Base-by-base conservation (phyloP, 35 echinoderm and acorn worm species). In the Heliocidaris tuberculata region DNA sequence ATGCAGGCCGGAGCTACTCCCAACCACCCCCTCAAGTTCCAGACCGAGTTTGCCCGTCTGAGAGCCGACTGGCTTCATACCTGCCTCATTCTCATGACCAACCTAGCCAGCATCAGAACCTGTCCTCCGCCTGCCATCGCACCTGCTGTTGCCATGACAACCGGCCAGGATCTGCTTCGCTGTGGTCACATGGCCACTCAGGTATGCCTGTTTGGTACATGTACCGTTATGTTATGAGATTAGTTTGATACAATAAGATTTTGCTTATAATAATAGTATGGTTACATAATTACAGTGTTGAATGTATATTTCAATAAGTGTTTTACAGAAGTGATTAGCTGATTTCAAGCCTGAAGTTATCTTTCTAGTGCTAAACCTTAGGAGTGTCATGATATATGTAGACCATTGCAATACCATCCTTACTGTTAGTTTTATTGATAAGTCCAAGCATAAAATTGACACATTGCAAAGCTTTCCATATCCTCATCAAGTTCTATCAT, bases 111-210 rank as follows among this genome's bases (percentile, higher is more conserved):
- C 48, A 97, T 97, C 54, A 94, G 96, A 31, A 97, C 97, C n/a
- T 97, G 97, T 48, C 98, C 98, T 50, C 98, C 98, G 15, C 98
- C 98, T 16, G 98, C 98, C 86, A 99, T 99, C 86, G 98, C 97
- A 12, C 98, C 98, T 9, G 98, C 98, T 42, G 95, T 99, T 94
- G 97, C 98, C 93, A 95, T 95, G 96, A 95, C 98, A 59, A 97
- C 96, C 47, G 95, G 97, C 9, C 96, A 97, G 87, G 98, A 99
- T 88, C 94, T 99, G 12, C 96, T 97, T 7, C 95, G 96, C 94
- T 99, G 97, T 86, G 98, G 98, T 85, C 97, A 96, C 78, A 94
- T 99, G 31, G 98, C 98, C 48, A 96, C 92, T 17, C 96, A 99
- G 97, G 98, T 99, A 95, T 54, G 48, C 15, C 10, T 42, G 29